Evolutionary conservation across 2,113 vertebrate species (phyloP), one percentile per base, ranked within the genome.

Genomic region (Xenopus borealis): DNA sequence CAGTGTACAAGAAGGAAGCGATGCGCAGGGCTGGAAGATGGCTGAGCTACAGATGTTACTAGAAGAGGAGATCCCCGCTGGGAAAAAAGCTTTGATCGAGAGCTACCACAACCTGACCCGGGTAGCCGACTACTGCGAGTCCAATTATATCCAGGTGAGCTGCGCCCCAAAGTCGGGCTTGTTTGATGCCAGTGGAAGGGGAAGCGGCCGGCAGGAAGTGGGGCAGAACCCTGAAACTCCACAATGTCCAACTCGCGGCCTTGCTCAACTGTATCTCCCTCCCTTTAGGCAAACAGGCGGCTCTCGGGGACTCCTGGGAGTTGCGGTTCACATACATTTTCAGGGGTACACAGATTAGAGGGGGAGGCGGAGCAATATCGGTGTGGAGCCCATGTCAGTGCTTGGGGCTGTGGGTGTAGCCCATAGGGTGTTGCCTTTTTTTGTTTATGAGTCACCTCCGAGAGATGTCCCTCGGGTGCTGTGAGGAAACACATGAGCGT

Each of bases 31-130:
- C 94, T 92, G 94, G 93, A 98, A 97, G 93, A 99, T 99, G 97
- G 97, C 96, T 95, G 97, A 98, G 95, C 93, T 99, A 91, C 97
- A 99, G 93, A 99, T 99, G 96, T 89, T 99, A 89, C 89, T 99
- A 94, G 96, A 98, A 86, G 97, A 99, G 88, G 97, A 98, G 88
- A 99, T 99, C 84, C 97, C 97, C 57, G 94, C 95, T 73, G 95
- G 96, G 73, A 98, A 98, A 88, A 88, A 92, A 84, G 96, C 97
- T 81, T 89, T 99, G 11, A 86, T 96, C 30, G 94, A 99, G 93
- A 99, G 97, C 89, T 94, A 97, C 85, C 94, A 98, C 83, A 99
- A 98, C 88, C 95, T 99, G 18, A 97, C 92, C 74, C 91, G 95
- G 78, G 96, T 99, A 66, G 97, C 97, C n/a, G 97, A 98, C 84